Base-by-base conservation (phyloP, 2,797 vertebrate species). In the Lagocephalus sceleratus region DNA sequence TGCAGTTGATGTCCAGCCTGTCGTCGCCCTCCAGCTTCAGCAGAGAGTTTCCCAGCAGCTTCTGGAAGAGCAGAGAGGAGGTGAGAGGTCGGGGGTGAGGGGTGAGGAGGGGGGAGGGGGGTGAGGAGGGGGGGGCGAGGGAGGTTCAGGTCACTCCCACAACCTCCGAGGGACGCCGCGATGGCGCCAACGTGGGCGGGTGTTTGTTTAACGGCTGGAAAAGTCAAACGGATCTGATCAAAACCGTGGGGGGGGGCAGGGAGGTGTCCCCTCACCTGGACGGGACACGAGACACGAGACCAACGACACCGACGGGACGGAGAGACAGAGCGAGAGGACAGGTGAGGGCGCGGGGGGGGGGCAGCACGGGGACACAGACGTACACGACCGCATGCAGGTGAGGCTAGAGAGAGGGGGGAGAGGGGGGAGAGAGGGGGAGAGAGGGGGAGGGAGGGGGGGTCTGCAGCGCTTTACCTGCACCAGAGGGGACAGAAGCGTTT, bases 21-120 rank as follows among this genome's bases (percentile, higher is more conserved):
- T 99, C 97, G 51, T 99, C 97, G 59, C 97, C 97, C 81, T 99
- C 97, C 49, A 99, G 88, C 69, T 99, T 99, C 58, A 99, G 84
- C 53, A 99, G 88, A 47, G 97, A 99, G 85, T 99, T 99, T 54
- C 97, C 97, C 0, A 99, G 91, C 53, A 99, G 84, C 72, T 99
- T 99, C 97, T 99, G 87, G 42, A 73, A 75, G 54, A 71, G 32
- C 45, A 77, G 51, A 68, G 45, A 74, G 47, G 67, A 35, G 39
- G 44, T 5, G 20, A 45, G 45, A 16, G 43, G 48, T 77, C 60
- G 83, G 63, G 16, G 5, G 42, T 5, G 21, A 42, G 44, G n/a
- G 41, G 48, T 78, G 54, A 83, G 63, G 20, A 6, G 54, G 46
- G 47, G 8, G 29, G 29, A 10, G 3, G 26, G 29, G 29, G 9